Evolutionary conservation across 1,140 invertebrate genomes (phyloP), one percentile per base, ranked within the genome.

Genomic region (Caenorhabditis brenneri): DNA sequence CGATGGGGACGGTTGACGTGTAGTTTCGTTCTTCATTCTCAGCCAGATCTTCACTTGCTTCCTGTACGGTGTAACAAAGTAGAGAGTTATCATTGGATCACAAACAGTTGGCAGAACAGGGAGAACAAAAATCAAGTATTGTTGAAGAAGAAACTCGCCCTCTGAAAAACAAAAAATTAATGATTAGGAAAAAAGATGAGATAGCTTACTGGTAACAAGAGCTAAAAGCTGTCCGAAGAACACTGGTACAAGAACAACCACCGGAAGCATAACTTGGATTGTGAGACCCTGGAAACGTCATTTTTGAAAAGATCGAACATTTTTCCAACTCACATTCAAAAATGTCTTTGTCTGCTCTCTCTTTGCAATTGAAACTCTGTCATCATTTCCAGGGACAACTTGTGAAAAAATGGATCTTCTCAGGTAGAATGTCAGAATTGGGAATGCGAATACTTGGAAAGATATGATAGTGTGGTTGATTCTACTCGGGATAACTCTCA

Each of bases 241-340:
- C 1, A 74, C 36, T 15, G 65, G 65, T 3, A 74, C 65, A 9
- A 36, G 33, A 6, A 42, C 15, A 2, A 39, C 10, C 0, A 42
- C 2, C 0, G 27, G 65, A 24, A 24, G 6, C 0, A 74, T 2
- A 6, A 74, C 36, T 74, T 74, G 65, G 19, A 74, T 33, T 4
- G 65, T 74, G 19, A 74, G 65, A n/a, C 65, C 65, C 65, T 65
- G 16, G 36, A 65, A 33, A n/a, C n/a, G n/a, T n/a, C n/a, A n/a
- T n/a, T 42, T 19, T 33, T 10, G 36, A 3, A 36, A 33, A 19
- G 24, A 9, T 65, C 16, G 1, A 42, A 24, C 12, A 24, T 0
- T 22, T 74, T 12, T 42, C 7, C 1, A 29, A 58, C 22, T 36
- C 10, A 33, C 29, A 19, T 33, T 39, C 3, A 74, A 42, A 46